Percentiles rank a stretch among this genome's conserved stretches.
Conservation (phyloP, 2,888 invertebrate species). For the Taphrorychus bicolor region DNA sequence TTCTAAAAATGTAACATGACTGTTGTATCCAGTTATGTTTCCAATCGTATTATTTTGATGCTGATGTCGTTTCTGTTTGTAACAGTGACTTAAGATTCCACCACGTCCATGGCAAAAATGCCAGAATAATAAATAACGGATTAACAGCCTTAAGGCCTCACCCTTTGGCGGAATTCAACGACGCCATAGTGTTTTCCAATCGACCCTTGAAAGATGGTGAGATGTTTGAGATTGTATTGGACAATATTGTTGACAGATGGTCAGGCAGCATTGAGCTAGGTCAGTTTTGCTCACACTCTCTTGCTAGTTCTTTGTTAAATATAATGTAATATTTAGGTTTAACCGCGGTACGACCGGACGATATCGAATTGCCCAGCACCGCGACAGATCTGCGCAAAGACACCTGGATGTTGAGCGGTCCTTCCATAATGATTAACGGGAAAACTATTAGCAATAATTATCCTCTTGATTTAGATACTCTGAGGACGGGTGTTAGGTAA, state of each 20-base stretch:
- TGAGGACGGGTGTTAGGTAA: conserved; percentile 74
- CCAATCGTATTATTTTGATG: too few species aligned
- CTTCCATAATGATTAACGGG: conserved; percentile 91
- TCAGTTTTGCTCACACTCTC: conserved; percentile 56
- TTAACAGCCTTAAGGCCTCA: conserved; percentile 86
- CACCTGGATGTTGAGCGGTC: conserved; percentile 92
- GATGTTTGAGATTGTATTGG: conserved; percentile 89
- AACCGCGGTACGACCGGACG: conserved; percentile 88
- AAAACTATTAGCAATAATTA: conserved; percentile 85
- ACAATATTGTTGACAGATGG: conserved; percentile 92
- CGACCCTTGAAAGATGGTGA: conserved; percentile 88
- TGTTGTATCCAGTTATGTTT: too few species aligned
- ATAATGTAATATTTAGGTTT: conserved; percentile 70
- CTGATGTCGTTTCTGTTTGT: too few species aligned
- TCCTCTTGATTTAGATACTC: conserved; percentile 82
- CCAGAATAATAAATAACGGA: conserved; percentile 82
- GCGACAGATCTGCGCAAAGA: conserved; percentile 92
- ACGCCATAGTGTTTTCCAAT: conserved; percentile 91
- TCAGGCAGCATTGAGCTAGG: conserved; percentile 91
- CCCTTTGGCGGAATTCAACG: conserved; percentile 91
- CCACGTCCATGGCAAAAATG: conserved; percentile 88
- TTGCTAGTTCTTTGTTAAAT: too few species aligned
- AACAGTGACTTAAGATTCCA: conserved; percentile 87
- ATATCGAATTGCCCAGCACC: conserved; percentile 85
- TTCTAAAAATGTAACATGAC: too few species aligned